These are phyloP conservation scores for Hoplias malabaricus DNA, from an alignment of 2,113 vertebrate genomes.

Conservation along the genomic window DNA sequence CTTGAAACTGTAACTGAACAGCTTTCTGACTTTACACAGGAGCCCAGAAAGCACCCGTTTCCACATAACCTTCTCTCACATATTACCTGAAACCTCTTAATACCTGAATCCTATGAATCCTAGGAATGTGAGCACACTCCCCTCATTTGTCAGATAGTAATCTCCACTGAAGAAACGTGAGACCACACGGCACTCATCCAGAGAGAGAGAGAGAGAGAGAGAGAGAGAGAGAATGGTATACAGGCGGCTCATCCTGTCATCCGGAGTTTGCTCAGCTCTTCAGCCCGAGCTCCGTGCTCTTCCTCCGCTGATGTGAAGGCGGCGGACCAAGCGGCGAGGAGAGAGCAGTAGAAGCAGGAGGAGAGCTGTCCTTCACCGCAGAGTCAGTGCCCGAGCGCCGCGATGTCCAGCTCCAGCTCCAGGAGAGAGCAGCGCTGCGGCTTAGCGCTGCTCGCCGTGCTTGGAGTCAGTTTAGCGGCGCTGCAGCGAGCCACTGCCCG, in stretches of 20 bases:
- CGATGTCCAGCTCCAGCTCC: not conserved
- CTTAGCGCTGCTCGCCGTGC: conserved; percentile 63
- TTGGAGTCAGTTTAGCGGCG: conserved; percentile 64
- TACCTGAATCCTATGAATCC: too few relatives aligned
- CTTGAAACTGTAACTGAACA: too few relatives aligned
- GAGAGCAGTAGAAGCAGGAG: conserved; percentile 53
- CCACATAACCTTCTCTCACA: not conserved
- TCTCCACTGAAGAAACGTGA: conserved; percentile 71
- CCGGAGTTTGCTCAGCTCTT: conserved; percentile 24
- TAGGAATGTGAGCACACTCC: not conserved
- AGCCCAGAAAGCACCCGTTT: too few relatives aligned
- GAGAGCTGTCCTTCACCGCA: not conserved
- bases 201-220: not conserved
- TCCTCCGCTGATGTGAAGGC: conserved; percentile 51
- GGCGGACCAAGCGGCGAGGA: too few relatives aligned
- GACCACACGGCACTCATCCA: conserved; percentile 55
- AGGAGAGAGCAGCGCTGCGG: conserved; percentile 30
- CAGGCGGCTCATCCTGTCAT: conserved; percentile 45
- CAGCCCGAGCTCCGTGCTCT: conserved; percentile 22
- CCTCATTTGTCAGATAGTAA: conserved; percentile 44
- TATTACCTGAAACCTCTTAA: not conserved
- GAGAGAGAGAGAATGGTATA: conserved; percentile 32
- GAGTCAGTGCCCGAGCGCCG: too few relatives aligned
- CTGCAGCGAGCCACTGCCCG: conserved; percentile 69
- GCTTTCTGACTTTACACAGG: too few relatives aligned